A percentile compares a stretch with the other conserved stretches of the same genome.
Conservation (phyloP, 2,888 invertebrate genomes). For the Pachydiplax longipennis region DNA sequence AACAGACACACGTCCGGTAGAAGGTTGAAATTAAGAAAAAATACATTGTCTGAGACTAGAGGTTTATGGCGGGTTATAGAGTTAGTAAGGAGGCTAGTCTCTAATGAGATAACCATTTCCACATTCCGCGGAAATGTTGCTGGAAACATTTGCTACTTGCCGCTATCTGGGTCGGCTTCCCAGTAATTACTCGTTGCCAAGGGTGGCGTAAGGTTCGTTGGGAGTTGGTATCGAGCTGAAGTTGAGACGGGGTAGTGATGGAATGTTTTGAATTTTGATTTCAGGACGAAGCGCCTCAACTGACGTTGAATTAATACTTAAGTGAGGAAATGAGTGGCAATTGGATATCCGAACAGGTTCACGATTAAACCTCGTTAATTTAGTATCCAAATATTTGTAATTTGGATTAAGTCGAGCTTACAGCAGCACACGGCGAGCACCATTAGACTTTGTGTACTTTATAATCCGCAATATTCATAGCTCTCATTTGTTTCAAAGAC, state of each 20-base stretch:
- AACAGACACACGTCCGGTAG: not conserved
- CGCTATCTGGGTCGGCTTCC: conserved; percentile 6
- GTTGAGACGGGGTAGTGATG: not conserved
- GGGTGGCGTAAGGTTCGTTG: too few species aligned
- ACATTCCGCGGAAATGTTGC: not conserved
- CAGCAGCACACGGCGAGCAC: too few species aligned
- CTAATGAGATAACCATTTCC: conserved; percentile 15
- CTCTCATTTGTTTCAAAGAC: too few species aligned
- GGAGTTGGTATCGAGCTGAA: not conserved
- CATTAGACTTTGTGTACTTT: too few species aligned
- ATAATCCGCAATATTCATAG: too few species aligned
- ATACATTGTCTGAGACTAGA: not conserved
- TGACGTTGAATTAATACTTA: too few species aligned
- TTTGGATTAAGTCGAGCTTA: not conserved
- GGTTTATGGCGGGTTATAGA: not conserved
- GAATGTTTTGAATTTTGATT: not conserved
- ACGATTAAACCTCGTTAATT: not conserved
- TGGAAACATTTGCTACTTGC: not conserved
- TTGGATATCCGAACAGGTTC: not conserved
- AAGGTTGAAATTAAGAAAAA: not conserved
- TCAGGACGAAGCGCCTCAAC: too few species aligned
- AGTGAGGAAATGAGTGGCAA: too few species aligned
- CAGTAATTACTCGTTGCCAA: not conserved
- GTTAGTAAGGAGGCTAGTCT: not conserved
- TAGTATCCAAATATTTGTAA: not conserved